Conservation (phyloP, 1,140 invertebrate species). For the Papilio polytes region DNA sequence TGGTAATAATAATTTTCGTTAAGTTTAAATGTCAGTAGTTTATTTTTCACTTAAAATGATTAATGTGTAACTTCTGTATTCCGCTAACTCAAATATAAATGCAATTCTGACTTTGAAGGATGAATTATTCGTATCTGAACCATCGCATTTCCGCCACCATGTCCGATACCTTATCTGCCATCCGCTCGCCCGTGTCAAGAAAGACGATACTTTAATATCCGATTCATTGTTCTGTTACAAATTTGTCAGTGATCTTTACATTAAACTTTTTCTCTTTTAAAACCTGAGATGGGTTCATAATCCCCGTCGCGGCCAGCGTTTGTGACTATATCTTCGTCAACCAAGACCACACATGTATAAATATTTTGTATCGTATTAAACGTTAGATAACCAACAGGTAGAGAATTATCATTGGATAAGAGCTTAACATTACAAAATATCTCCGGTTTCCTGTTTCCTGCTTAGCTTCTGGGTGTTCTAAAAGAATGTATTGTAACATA, state of each 20-base stretch:
- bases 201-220: conserved; percentile 82
- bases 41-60: background rate
- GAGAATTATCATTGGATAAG: conserved; percentile 49
- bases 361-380: conserved; percentile 61
- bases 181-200: conserved; percentile 80
- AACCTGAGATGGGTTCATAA: conserved; percentile 79
- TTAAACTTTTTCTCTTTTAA: conserved; percentile 82
- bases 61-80: background rate
- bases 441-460: conserved; percentile 57
- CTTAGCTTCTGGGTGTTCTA: conserved; percentile 50
- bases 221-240: conserved; percentile 84
- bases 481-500: conserved; percentile 15
- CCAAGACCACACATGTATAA: conserved; percentile 77
- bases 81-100: background rate
- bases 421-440: conserved; percentile 52
- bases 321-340: conserved; percentile 73
- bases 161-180: conserved; percentile 62
- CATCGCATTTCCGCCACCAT: conserved; percentile 45
- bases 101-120: conserved; percentile 14
- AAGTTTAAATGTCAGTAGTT: background rate
- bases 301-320: conserved; percentile 65
- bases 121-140: conserved; percentile 34
- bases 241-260: conserved; percentile 83
- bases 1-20: background rate
- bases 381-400: conserved; percentile 50